Percentiles rank a stretch among this genome's conserved stretches.
Conservation (phyloP, 2,113 vertebrate species). For the Plotosus lineatus region DNA sequence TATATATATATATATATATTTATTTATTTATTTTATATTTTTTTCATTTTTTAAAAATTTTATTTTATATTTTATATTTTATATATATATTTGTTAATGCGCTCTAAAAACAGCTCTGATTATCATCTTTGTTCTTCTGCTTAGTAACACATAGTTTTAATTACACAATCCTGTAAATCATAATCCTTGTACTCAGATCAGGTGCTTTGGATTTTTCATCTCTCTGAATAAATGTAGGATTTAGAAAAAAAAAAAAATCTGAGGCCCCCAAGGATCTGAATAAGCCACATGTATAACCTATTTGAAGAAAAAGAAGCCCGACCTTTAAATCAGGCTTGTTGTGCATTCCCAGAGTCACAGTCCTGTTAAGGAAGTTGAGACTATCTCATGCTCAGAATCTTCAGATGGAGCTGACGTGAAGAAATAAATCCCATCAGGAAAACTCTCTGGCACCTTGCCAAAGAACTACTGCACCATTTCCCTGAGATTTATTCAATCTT, state of each 20-base stretch:
- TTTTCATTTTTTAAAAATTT: no score
- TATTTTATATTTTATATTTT: no score
- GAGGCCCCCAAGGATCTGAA: constrained; percentile 55
- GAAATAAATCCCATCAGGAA: constrained; percentile 27
- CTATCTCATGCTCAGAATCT: constrained; percentile 22
- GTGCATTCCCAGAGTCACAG: constrained; percentile 12
- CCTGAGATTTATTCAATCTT: not conserved
- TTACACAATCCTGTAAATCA: constrained; percentile 71
- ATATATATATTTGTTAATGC: constrained; percentile 78
- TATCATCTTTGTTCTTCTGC: constrained; percentile 60
- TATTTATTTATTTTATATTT: no score
- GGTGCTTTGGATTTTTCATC: constrained; percentile 62
- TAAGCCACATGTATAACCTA: constrained; percentile 3
- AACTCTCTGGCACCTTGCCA: constrained; percentile 47
- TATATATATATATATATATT: no score
- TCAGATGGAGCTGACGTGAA: constrained; percentile 43
- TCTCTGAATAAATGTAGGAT: constrained; percentile 63
- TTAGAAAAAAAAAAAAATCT: constrained; percentile 59
- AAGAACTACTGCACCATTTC: constrained; percentile 56
- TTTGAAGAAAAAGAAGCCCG: constrained; percentile 13
- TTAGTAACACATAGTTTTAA: constrained; percentile 55
- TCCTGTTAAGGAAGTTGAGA: constrained; percentile 41
- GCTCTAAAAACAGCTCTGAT: constrained; percentile 68
- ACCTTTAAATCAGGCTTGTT: constrained; percentile 34
- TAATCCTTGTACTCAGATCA: constrained; percentile 65